phyloP scores from a whole-genome alignment of 2,113 vertebrate species.

The Heterocephalus glaber region DNA sequence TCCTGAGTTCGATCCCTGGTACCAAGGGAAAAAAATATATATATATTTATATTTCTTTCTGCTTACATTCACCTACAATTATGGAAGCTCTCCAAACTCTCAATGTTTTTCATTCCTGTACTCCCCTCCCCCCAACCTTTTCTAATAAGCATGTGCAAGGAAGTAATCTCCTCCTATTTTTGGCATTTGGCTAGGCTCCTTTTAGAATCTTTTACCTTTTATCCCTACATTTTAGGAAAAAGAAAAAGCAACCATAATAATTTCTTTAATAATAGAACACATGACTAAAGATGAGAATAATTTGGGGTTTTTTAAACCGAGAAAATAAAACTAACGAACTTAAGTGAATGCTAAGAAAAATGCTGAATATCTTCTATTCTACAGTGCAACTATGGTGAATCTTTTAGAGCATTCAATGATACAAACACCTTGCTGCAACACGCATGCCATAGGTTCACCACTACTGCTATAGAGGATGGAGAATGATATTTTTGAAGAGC shows the following conservation, averaged over 20 bases:
- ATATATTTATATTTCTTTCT: background rate
- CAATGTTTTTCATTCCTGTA: background rate
- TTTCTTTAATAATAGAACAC: slow-evolving; percentile 57
- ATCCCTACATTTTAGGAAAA: slow-evolving; percentile 49
- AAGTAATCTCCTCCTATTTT: slow-evolving; percentile 37
- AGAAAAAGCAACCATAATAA: slow-evolving; percentile 23
- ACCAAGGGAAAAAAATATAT: too few species aligned
- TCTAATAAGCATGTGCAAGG: background rate
- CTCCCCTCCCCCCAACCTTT: background rate
- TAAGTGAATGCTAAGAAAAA: slow-evolving; percentile 45
- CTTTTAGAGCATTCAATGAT: background rate
- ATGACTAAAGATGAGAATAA: slow-evolving; percentile 66
- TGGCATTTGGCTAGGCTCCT: background rate
- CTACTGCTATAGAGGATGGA: background rate
- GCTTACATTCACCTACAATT: background rate
- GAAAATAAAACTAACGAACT: slow-evolving; percentile 60
- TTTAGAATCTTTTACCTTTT: slow-evolving; percentile 19
- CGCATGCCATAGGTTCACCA: background rate
- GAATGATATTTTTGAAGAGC: background rate
- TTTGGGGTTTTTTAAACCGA: slow-evolving; percentile 40
- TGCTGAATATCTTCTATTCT: background rate
- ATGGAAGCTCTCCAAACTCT: background rate
- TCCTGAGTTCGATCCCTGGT: too few species aligned
- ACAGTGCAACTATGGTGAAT: background rate
- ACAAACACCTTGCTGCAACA: background rate